Percentiles rank a stretch among this genome's conserved stretches.
phyloP scores from a whole-genome alignment of 2,113 vertebrate genomes.

The Speoplatyrhinus poulsoni region DNA sequence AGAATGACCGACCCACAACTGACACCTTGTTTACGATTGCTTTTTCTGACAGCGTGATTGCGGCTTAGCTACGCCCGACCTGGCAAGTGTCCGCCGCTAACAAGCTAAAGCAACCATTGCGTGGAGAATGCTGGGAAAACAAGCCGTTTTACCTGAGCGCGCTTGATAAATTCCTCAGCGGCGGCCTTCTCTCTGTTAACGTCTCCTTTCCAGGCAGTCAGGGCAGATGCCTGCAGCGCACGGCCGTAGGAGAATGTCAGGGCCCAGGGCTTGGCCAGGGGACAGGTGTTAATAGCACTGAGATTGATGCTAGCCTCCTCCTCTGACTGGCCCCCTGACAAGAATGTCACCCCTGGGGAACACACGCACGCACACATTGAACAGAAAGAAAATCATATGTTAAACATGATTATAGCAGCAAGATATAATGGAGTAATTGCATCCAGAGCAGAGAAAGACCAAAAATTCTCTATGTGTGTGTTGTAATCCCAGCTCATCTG shows the following conservation, averaged over 20 bases:
- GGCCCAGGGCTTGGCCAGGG: conserved; percentile 87
- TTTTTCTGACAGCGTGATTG: too few species aligned
- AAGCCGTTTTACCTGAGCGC: conserved; percentile 82
- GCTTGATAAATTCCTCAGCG: conserved; percentile 91
- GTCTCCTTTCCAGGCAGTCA: conserved; percentile 88
- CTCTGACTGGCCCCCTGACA: conserved; percentile 96
- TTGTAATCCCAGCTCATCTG: too few species aligned
- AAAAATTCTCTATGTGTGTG: too few species aligned
- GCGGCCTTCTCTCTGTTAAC: conserved; percentile 83
- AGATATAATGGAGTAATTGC: too few species aligned
- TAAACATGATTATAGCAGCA: too few species aligned
- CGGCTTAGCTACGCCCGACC: too few species aligned
- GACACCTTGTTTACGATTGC: too few species aligned
- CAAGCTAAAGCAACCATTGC: not conserved
- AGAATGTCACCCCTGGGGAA: conserved; percentile 89
- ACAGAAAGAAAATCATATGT: not conserved
- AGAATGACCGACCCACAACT: too few species aligned
- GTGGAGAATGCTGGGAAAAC: not conserved
- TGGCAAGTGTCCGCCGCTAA: not conserved
- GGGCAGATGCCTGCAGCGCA: conserved; percentile 94
- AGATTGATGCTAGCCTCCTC: conserved; percentile 96
- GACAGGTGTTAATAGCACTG: conserved; percentile 92
- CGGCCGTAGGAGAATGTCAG: conserved; percentile 97
- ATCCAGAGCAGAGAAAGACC: too few species aligned
- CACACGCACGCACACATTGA: conserved; percentile 32